Conservation (phyloP, 37 sponge, comb jelly and placozoan genomes). For the Bolinopsis microptera region DNA sequence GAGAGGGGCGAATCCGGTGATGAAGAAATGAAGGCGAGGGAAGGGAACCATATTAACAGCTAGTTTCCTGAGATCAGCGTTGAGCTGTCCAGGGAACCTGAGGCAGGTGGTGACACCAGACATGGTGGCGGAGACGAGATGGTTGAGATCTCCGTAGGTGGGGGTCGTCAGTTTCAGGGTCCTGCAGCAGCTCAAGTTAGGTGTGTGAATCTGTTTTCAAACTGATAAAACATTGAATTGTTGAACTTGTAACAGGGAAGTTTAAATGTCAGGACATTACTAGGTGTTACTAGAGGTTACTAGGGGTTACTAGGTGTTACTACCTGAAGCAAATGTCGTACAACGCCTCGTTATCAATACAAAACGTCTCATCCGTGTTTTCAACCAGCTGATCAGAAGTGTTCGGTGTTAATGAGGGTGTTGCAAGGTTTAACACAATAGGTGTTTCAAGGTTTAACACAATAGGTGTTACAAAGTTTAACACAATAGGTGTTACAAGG, state of each 20-base stretch:
- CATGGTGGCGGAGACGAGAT: slow-evolving; percentile 95
- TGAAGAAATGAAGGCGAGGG: slow-evolving; percentile 99
- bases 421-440: too few species aligned
- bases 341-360: slow-evolving; percentile 93
- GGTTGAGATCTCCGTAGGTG: slow-evolving; percentile 67
- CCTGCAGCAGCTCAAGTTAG: too few species aligned
- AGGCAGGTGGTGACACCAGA: slow-evolving; percentile 95
- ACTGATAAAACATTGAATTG: too few species aligned
- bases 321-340: slow-evolving; percentile 99
- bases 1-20: slow-evolving; percentile 99
- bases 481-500: too few species aligned
- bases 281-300: too few species aligned
- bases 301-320: too few species aligned
- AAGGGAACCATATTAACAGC: slow-evolving; percentile 99
- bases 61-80: slow-evolving; percentile 94
- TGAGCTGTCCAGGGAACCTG: slow-evolving; percentile 96
- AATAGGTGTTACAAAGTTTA: too few species aligned
- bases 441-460: too few species aligned
- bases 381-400: slow-evolving; percentile 68
- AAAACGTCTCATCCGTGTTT: slow-evolving; percentile 68
- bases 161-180: slow-evolving; percentile 69
- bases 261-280: too few species aligned
- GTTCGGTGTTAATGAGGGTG: too few species aligned
- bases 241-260: too few species aligned
- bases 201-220: too few species aligned